Base-by-base conservation (phyloP, 2,797 vertebrate species). In the Hoplostethus mediterraneus region DNA sequence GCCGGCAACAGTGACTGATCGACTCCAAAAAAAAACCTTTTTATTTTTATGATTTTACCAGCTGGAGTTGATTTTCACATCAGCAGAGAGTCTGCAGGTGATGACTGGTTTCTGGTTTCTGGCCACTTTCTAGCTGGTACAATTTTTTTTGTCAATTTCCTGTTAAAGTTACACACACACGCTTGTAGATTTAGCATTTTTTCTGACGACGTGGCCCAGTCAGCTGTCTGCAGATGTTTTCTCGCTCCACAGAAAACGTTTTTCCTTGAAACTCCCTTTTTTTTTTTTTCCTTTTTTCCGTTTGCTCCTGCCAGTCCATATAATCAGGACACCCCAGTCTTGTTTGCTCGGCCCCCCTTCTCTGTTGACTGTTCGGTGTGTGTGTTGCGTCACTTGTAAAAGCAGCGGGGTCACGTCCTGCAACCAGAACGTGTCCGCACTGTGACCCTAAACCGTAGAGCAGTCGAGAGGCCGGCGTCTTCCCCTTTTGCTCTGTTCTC, bases 181-280 rank as follows among this genome's bases (percentile, higher is more conserved):
- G 11, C 71, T 59, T 66, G n/a, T 59, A 55, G 11, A 40, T 31
- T 79, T 84, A 21, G 21, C 21, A 21, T 63, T 7, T 36, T 36
- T 64, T 62, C 63, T 1, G 33, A 59, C 62, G 73, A 86, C 45
- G 72, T 79, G 74, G 65, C 77, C 25, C 1, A 17, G 61, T 81
- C 74, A 86, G 78, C 67, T 72, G 69, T 77, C 71, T 73, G 53
- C 73, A 86, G 79, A 87, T 87, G 79, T 89, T 77, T 78, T 79
- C 30, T 52, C 58, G 12, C 79, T 53, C 40, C 67, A 42, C 55
- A 71, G 59, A 3, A 30, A 60, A 6, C 25, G 21, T 64, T 68
- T 76, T 40, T 52, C 51, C 59, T 45, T 31, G 52, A 74, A 81
- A 42, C 21, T 36, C 8, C 6, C 36, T 28, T 17, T 25, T 25